Evolutionary conservation across 2,113 vertebrate species (phyloP).

Genomic region (Dasyornis broadbenti): DNA sequence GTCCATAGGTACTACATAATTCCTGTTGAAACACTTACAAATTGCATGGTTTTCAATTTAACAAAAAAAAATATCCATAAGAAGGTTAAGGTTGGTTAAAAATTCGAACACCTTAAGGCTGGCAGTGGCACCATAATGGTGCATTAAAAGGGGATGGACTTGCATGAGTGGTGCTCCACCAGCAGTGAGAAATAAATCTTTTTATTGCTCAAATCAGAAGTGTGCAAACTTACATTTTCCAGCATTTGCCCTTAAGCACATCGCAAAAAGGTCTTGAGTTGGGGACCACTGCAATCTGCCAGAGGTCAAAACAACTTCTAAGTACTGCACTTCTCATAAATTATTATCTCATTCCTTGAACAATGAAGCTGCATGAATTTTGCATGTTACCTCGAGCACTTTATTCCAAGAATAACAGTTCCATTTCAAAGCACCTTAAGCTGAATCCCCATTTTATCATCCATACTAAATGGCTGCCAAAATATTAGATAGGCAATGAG

Average conservation of each 20-base stretch:
- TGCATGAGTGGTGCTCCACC: not conserved
- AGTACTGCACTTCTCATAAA: not conserved
- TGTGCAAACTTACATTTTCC: not conserved
- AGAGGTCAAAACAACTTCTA: not conserved
- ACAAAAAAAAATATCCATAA: not conserved
- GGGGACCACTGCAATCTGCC: not conserved
- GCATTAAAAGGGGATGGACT: not conserved
- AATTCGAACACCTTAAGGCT: not conserved
- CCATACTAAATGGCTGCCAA: not conserved
- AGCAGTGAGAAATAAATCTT: not conserved
- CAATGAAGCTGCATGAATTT: constrained; percentile 34
- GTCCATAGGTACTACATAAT: not conserved
- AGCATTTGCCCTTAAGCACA: not conserved
- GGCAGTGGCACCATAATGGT: not conserved
- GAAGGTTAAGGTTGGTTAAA: not conserved
- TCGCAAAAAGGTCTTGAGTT: not conserved
- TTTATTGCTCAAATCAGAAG: not conserved
- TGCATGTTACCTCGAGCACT: constrained; percentile 35
- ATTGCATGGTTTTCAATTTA: not conserved
- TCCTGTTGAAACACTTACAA: not conserved
- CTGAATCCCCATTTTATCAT: not conserved
- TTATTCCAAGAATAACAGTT: constrained; percentile 34
- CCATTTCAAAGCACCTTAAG: not conserved
- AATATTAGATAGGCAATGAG: not conserved
- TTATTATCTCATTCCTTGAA: not conserved